Conservation (phyloP, 64 coral and sea anemone species). For the Catalaphyllia jardinei region DNA sequence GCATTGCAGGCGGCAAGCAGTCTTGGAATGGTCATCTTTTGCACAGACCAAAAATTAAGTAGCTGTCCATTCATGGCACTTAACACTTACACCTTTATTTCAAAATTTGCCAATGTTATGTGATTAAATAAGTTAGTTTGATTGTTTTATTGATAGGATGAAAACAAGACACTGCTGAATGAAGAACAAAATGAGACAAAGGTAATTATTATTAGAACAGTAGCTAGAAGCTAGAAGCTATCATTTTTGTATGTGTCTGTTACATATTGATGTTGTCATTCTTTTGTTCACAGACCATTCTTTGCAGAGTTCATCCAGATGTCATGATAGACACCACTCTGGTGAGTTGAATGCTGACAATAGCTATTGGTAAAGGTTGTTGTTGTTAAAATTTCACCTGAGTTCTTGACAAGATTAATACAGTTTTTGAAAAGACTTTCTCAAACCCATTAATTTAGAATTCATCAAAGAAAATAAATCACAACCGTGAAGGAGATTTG, state of each 20-base stretch:
- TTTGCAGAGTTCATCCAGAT: constrained; percentile 43
- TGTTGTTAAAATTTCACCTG: no score
- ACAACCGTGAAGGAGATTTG: no score
- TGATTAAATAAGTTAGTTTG: not conserved
- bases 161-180: constrained; percentile 23
- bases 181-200: constrained; percentile 46
- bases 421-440: no score
- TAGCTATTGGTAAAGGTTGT: no score
- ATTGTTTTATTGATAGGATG: not conserved
- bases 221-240: not conserved
- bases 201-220: not conserved
- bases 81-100: not conserved
- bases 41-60: no score
- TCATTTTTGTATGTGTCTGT: not conserved
- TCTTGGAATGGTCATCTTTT: no score
- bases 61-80: not conserved
- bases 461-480: no score
- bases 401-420: no score
- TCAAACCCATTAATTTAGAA: no score
- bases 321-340: constrained; percentile 44
- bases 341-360: not conserved
- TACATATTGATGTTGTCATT: not conserved
- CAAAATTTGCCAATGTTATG: not conserved
- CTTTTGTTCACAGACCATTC: constrained; percentile 35
- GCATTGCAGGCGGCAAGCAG: no score